A percentile compares a stretch with the other conserved stretches of the same genome.
phyloP scores from a whole-genome alignment of 2,888 invertebrate genomes.

The Hydriomena furcata region DNA sequence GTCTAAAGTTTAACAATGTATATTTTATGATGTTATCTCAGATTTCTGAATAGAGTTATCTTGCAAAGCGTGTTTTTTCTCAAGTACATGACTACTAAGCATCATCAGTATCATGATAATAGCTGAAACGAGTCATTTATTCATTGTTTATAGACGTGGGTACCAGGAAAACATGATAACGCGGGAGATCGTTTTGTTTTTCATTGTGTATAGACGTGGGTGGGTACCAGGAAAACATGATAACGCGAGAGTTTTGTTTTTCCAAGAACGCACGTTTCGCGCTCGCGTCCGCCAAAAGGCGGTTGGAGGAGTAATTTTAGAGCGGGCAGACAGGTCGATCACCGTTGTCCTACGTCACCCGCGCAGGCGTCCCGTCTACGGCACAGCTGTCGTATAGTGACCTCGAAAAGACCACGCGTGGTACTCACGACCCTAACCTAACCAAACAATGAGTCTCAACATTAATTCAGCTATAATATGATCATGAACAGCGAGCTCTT shows the following conservation, averaged over 20 bases:
- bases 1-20: no score
- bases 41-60: constrained; percentile 26
- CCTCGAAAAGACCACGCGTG: constrained; percentile 77
- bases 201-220: constrained; percentile 27
- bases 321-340: constrained; percentile 70
- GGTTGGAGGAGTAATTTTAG: constrained; percentile 63
- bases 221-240: constrained; percentile 37
- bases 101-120: constrained; percentile 15
- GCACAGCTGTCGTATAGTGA: constrained; percentile 76
- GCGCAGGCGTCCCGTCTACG: constrained; percentile 65
- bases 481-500: constrained; percentile 41
- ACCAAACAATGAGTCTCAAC: constrained; percentile 58
- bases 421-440: constrained; percentile 44
- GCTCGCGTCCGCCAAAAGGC: constrained; percentile 40
- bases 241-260: constrained; percentile 38
- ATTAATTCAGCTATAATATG: constrained; percentile 53
- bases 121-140: constrained; percentile 14
- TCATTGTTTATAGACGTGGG: constrained; percentile 27
- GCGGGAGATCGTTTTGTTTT: constrained; percentile 34
- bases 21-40: constrained; percentile 13
- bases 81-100: constrained; percentile 23
- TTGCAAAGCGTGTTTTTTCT: constrained; percentile 20
- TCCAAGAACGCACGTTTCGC: constrained; percentile 37
- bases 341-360: constrained; percentile 65
- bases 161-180: constrained; percentile 37